Evolutionary conservation across 2,797 vertebrate species (phyloP).

Genomic region (Harpagifer antarcticus): DNA sequence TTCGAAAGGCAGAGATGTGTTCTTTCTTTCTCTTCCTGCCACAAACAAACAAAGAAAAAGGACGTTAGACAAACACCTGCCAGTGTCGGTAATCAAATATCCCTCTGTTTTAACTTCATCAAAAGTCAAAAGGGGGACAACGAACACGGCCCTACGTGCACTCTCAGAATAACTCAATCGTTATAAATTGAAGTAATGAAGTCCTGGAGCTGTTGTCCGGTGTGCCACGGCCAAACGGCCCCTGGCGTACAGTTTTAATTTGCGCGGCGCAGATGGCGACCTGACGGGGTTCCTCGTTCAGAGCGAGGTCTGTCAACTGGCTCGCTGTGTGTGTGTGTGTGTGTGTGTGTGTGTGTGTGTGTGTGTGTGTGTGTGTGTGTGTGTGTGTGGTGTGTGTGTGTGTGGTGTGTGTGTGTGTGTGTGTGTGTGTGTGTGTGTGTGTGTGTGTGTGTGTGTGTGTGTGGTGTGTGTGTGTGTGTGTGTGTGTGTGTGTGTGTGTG

Average conservation of each 20-base stretch:
- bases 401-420: too few relatives aligned
- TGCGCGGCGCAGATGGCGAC: conserved; percentile 81
- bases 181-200: conserved; percentile 68
- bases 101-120: conserved; percentile 30
- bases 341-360: too few relatives aligned
- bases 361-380: too few relatives aligned
- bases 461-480: too few relatives aligned
- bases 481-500: too few relatives aligned
- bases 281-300: conserved; percentile 81
- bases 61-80: conserved; percentile 34
- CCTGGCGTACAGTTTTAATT: conserved; percentile 76
- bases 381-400: too few relatives aligned
- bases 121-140: conserved; percentile 17
- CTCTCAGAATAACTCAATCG: conserved; percentile 24
- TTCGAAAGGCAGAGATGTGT: conserved; percentile 36
- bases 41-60: conserved; percentile 48
- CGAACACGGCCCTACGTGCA: neutral
- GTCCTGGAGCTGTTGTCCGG: conserved; percentile 64
- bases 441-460: too few relatives aligned
- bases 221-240: conserved; percentile 60
- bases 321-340: conserved; percentile 38
- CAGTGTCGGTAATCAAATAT: conserved; percentile 48
- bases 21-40: conserved; percentile 36
- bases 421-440: too few relatives aligned
- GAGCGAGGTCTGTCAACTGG: conserved; percentile 74